A percentile compares a stretch with the other conserved stretches of the same genome.
Conservation (phyloP, 1,140 invertebrate genomes). For the Holcopasites calliopsidis region DNA sequence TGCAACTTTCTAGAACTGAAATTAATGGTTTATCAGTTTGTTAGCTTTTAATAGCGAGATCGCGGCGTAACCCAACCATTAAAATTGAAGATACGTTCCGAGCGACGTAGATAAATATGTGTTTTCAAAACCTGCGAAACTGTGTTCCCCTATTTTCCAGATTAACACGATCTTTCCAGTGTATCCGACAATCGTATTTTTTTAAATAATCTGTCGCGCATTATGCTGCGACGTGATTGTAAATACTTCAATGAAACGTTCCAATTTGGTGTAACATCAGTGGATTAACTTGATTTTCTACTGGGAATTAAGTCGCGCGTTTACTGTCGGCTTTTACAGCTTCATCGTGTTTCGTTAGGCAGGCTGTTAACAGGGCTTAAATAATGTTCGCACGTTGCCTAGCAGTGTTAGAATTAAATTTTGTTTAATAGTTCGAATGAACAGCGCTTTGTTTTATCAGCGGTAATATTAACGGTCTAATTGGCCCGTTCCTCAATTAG, state of each 20-base stretch:
- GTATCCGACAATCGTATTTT: background rate
- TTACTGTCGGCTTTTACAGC: background rate
- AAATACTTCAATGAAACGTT: background rate
- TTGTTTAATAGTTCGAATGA: too few species aligned
- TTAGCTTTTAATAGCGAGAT: constrained; percentile 15
- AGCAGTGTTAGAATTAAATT: too few species aligned
- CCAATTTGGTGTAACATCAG: background rate
- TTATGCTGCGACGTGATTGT: background rate
- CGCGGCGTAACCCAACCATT: background rate
- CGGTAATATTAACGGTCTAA: too few species aligned
- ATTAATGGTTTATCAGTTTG: constrained; percentile 51
- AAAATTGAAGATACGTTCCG: constrained; percentile 18
- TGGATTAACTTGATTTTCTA: background rate
- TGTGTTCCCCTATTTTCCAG: background rate
- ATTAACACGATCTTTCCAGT: background rate
- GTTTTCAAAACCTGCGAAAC: background rate
- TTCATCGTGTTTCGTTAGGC: background rate
- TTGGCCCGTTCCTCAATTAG: too few species aligned
- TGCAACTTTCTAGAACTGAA: constrained; percentile 54
- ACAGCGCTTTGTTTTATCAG: too few species aligned
- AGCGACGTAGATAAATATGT: constrained; percentile 16
- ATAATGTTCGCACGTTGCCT: too few species aligned
- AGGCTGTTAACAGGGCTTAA: background rate
- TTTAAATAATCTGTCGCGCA: background rate
- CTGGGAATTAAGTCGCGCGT: background rate